Percentiles rank a stretch among this genome's conserved stretches.
These are phyloP conservation scores for Epinephelus malabaricus DNA, from an alignment of 2,797 vertebrate species.

Conservation along the genomic window DNA sequence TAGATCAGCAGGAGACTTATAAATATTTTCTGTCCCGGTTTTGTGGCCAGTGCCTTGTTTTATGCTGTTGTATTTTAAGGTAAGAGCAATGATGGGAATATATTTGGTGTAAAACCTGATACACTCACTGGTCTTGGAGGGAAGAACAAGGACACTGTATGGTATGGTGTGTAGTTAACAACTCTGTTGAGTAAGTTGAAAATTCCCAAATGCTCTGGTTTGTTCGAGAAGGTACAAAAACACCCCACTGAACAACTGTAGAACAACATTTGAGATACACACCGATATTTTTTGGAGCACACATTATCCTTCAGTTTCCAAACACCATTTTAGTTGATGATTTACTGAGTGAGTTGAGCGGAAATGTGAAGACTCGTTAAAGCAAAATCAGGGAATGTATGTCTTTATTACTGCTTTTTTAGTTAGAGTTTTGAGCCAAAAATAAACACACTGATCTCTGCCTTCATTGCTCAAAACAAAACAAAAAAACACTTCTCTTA, in stretches of 20 bases:
- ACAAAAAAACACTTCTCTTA: neutral
- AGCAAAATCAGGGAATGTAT: neutral
- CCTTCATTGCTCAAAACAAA: neutral
- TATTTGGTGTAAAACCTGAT: neutral
- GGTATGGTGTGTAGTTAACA: neutral
- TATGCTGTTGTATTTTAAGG: neutral
- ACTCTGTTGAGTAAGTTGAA: neutral
- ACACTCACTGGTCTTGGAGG: neutral
- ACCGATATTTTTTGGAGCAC: neutral
- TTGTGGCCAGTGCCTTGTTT: neutral
- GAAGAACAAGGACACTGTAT: neutral
- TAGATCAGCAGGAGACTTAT: neutral
- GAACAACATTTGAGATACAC: neutral
- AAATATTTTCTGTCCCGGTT: neutral
- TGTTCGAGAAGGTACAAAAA: no score
- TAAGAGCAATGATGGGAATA: neutral
- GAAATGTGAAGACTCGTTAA: neutral
- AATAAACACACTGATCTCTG: neutral
- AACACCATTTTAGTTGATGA: neutral
- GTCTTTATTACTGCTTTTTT: neutral
- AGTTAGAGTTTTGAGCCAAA: neutral
- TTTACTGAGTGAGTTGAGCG: neutral
- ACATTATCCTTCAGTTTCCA: neutral
- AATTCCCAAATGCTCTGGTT: neutral
- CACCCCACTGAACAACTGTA: neutral